Conservation (phyloP, 2,797 vertebrate genomes). For the Lagodon rhomboides region DNA sequence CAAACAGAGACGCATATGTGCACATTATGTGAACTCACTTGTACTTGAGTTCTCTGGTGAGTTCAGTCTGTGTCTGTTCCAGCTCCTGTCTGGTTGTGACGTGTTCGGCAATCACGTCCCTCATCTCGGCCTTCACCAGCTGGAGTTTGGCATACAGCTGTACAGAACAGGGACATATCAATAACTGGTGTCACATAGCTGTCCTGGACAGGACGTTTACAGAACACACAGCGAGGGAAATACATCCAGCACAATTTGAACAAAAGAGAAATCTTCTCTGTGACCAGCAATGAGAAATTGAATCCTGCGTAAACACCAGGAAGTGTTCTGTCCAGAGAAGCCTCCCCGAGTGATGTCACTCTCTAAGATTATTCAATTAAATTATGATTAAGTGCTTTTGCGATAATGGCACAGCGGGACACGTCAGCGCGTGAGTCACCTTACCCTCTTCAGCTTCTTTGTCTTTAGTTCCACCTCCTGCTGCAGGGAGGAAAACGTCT, state of each 20-base stretch:
- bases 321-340: background rate
- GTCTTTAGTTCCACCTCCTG: slow-evolving; percentile 98
- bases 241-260: too few species aligned
- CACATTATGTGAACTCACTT: slow-evolving; percentile 86
- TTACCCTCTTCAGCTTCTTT: slow-evolving; percentile 96
- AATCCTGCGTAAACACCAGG: slow-evolving; percentile 1
- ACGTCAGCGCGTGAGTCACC: slow-evolving; percentile 44
- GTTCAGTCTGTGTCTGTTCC: slow-evolving; percentile 95
- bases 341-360: background rate
- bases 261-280: background rate
- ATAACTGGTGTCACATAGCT: background rate
- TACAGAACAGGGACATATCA: slow-evolving; percentile 5
- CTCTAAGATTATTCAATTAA: slow-evolving; percentile 2
- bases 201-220: too few species aligned
- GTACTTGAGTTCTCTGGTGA: slow-evolving; percentile 97
- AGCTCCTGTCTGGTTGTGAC: slow-evolving; percentile 95
- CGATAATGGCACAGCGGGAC: background rate
- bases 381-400: background rate
- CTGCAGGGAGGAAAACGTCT: slow-evolving; percentile 95
- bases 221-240: background rate
- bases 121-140: slow-evolving; percentile 93
- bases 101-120: slow-evolving; percentile 94
- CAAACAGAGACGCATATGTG: background rate
- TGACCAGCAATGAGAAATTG: background rate
- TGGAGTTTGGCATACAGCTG: slow-evolving; percentile 96